These are phyloP conservation scores for Magallana nippona DNA, from an alignment of 2,888 invertebrate genomes.

Conservation along the genomic window DNA sequence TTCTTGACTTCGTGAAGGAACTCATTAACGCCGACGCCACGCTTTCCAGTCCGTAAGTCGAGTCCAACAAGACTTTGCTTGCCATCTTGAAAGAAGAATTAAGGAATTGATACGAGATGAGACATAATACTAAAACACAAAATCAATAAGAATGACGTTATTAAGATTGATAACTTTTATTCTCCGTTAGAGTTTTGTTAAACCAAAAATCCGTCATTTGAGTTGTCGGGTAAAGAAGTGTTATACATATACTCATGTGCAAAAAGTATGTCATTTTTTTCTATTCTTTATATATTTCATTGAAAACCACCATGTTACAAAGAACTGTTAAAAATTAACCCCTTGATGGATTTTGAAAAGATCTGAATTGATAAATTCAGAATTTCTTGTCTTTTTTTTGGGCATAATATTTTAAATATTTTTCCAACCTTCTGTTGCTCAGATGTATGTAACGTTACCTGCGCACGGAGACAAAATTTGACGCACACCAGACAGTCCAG, in stretches of 20 bases:
- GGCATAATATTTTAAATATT: no score
- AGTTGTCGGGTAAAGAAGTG: background rate
- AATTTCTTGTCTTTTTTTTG: no score
- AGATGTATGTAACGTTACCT: slow-evolving; percentile 63
- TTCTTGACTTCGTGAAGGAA: slow-evolving; percentile 77
- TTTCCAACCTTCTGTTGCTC: no score
- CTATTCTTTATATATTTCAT: no score
- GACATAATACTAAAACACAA: background rate
- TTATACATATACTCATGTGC: no score
- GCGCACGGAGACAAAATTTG: slow-evolving; percentile 80
- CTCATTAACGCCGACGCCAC: slow-evolving; percentile 78
- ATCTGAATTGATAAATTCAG: no score
- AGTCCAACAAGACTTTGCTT: slow-evolving; percentile 58
- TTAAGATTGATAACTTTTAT: background rate
- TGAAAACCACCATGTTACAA: no score
- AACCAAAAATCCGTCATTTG: background rate
- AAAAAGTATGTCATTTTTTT: no score
- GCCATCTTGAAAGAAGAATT: slow-evolving; percentile 54
- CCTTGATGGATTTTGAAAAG: no score
- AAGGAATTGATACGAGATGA: background rate
- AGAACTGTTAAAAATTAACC: no score
- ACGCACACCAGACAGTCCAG: slow-evolving; percentile 93
- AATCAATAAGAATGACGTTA: background rate
- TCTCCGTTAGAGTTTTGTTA: background rate
- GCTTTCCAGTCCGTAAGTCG: slow-evolving; percentile 67